Base-by-base conservation (phyloP, 2,888 invertebrate genomes). In the Netelia melanura region DNA sequence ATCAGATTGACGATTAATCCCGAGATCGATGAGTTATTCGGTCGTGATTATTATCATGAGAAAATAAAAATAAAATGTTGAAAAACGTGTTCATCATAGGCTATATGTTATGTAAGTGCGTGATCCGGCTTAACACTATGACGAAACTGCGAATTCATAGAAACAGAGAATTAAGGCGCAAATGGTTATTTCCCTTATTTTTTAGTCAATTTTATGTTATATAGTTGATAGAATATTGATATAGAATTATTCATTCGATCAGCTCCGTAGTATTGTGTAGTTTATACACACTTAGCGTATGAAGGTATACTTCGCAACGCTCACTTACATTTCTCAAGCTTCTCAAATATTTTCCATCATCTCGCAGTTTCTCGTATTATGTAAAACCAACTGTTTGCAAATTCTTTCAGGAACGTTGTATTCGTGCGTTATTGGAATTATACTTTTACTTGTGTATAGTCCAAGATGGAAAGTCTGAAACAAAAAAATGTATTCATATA, bases 21-120 rank as follows among this genome's bases (percentile, higher is more conserved):
- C 70, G 75, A 62, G 68, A 81, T 84, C 81, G 84, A 85, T 21
- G 65, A 78, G 38, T 81, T 68, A 70, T 72, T 62, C 84, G 81
- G 77, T 77, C 68, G 61, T 72, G 54, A 78, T 70, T 14, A 78
- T 14, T 43, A 10, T 56, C 17, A n/a, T 48, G 10, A 52, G 11
- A 77, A 58, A 74, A 61, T 14, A 68, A 58, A 25, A 43, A 58
- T 48, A 78, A 74, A 75, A 70, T 64, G 68, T 81, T 81, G 58
- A 81, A 84, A 38, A 84, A 56, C 84, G 84, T 84, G 84, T 84
- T 84, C 84, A 84, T 84, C 64, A 64, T 84, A 84, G 81, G 68
- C 43, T 85, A 84, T 76, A 62, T 48, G 52, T 44, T 58, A n/a
- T 21, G 44, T 58, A 77, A 23, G 23, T 25, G 23, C 58, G 67